These are phyloP conservation scores for Nipponia nippon DNA, from an alignment of 2,113 vertebrate species.

Conservation along the genomic window DNA sequence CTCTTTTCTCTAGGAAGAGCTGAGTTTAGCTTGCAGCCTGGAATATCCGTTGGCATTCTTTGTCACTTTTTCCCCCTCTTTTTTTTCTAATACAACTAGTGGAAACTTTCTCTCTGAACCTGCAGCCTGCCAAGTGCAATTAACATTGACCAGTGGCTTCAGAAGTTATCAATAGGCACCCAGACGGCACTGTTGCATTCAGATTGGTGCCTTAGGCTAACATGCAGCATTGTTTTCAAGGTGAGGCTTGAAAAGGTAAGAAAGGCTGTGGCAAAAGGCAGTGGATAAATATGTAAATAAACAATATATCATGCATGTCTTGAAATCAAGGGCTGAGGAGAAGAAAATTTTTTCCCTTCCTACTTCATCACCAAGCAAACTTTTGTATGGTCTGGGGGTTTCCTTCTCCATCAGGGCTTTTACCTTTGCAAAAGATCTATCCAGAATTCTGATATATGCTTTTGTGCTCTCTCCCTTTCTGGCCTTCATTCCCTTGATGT, in stretches of 20 bases:
- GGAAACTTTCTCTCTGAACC: background rate
- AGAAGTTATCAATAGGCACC: background rate
- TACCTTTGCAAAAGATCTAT: background rate
- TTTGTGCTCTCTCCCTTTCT: background rate
- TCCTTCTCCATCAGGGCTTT: background rate
- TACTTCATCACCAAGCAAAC: background rate
- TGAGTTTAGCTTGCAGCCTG: background rate
- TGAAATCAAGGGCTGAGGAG: background rate
- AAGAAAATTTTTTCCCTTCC: background rate
- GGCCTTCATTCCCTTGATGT: background rate
- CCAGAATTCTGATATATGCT: background rate
- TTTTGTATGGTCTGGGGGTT: background rate
- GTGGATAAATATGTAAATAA: background rate
- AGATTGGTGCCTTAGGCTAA: background rate
- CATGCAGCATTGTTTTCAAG: fast-evolving
- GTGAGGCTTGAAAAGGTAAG: background rate
- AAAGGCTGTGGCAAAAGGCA: background rate
- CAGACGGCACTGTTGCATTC: background rate
- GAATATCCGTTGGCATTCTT: background rate
- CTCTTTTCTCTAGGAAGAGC: background rate
- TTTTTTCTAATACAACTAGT: background rate
- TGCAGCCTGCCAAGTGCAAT: background rate
- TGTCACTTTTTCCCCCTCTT: background rate
- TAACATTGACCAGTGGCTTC: background rate
- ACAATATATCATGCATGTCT: background rate